phyloP scores from a whole-genome alignment of 1,140 invertebrate species.

The Drusus annulatus region DNA sequence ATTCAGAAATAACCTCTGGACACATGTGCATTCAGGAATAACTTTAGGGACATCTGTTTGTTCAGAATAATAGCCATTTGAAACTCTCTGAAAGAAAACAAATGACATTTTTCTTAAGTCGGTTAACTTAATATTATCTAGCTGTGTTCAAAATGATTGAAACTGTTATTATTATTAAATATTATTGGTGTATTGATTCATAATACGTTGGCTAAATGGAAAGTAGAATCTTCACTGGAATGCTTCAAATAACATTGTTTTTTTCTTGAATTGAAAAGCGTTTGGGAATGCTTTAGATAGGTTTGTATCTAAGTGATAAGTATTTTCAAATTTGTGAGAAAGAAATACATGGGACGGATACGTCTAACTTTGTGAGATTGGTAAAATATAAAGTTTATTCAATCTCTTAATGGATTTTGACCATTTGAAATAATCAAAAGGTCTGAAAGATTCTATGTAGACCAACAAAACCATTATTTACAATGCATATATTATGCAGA shows the following conservation, averaged over 20 bases:
- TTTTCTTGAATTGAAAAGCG: background rate
- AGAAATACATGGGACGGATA: background rate
- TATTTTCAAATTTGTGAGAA: conserved; percentile 11
- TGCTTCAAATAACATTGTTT: background rate
- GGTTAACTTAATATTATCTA: background rate
- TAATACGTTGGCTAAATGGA: background rate
- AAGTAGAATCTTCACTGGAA: conserved; percentile 19
- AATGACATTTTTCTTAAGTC: background rate
- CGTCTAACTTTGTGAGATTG: background rate
- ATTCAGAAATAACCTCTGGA: background rate
- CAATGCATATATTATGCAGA: too few relatives aligned
- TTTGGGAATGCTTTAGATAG: conserved; percentile 2
- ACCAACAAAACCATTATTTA: too few relatives aligned
- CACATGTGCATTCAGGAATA: background rate
- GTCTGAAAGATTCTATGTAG: too few relatives aligned
- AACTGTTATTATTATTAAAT: conserved; percentile 2
- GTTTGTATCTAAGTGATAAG: conserved; percentile 19
- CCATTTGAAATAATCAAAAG: too few relatives aligned
- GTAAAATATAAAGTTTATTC: too few relatives aligned
- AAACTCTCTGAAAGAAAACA: too few relatives aligned
- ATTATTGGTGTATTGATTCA: conserved; percentile 20
- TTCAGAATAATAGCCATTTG: background rate
- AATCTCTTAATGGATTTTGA: too few relatives aligned
- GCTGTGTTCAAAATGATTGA: conserved; percentile 7
- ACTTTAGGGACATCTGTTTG: background rate